Evolutionary conservation across 2,888 invertebrate species (phyloP).

Genomic region (Erynnis tages): DNA sequence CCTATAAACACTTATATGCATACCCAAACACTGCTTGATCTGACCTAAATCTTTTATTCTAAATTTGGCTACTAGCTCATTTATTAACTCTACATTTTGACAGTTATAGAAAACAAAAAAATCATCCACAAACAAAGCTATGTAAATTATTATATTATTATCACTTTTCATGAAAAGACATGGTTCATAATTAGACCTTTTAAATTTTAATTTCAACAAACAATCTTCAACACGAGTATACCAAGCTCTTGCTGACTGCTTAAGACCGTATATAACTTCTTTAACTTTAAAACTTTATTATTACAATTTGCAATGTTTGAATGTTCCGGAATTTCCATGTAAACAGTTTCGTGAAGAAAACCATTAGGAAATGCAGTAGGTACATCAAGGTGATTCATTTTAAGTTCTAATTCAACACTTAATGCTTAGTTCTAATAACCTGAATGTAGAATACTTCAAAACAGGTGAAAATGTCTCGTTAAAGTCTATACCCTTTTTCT

Average conservation of each 20-base stretch:
- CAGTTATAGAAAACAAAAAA: constrained; percentile 30
- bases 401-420: constrained; percentile 5
- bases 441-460: constrained; percentile 21
- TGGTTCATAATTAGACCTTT: constrained; percentile 29
- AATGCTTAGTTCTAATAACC: constrained; percentile 21
- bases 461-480: too few relatives aligned
- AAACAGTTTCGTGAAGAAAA: not conserved
- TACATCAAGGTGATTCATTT: constrained; percentile 8
- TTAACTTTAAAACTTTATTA: not conserved
- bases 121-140: constrained; percentile 33
- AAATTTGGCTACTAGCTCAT: constrained; percentile 20
- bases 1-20: constrained; percentile 11
- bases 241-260: constrained; percentile 28
- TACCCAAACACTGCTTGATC: constrained; percentile 31
- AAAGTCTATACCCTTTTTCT: too few relatives aligned
- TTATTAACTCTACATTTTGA: not conserved
- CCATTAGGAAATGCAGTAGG: constrained; percentile 13
- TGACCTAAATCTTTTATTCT: constrained; percentile 33
- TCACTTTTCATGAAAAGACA: constrained; percentile 29
- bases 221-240: constrained; percentile 10
- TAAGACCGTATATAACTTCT: constrained; percentile 27
- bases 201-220: constrained; percentile 13
- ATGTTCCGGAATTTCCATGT: constrained; percentile 21
- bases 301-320: not conserved
- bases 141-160: constrained; percentile 13